Evolutionary conservation across 2,113 vertebrate genomes (phyloP).

Genomic region (Illadopsis cleaveri): DNA sequence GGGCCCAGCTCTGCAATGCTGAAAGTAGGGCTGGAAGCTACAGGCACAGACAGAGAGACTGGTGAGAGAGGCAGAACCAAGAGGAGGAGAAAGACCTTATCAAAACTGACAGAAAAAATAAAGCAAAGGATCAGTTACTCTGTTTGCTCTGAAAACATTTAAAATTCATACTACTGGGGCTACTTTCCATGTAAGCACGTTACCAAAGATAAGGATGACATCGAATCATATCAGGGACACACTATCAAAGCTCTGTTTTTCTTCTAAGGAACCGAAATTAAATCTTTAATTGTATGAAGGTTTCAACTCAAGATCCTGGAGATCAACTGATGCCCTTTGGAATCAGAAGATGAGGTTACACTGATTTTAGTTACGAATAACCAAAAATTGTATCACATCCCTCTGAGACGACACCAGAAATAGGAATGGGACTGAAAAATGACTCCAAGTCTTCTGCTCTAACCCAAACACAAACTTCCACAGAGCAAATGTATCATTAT

Average conservation of each 20-base stretch:
- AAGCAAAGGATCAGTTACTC: neutral
- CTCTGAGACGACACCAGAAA: neutral
- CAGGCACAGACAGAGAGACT: neutral
- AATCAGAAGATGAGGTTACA: neutral
- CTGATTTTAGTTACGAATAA: neutral
- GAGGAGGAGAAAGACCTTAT: neutral
- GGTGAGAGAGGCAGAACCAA: neutral
- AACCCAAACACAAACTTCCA: neutral
- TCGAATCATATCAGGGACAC: conserved; percentile 13
- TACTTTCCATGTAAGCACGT: neutral
- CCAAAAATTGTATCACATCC: neutral
- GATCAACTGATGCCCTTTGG: neutral
- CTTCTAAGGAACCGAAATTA: conserved; percentile 20
- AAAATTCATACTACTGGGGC: neutral
- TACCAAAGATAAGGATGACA: conserved; percentile 27
- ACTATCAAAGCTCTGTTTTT: neutral
- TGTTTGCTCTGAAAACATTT: neutral
- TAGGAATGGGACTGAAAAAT: neutral
- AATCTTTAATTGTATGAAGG: conserved; percentile 8
- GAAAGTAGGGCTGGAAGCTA: neutral
- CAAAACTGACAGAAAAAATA: neutral
- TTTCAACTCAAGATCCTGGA: neutral
- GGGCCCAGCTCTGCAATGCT: accelerated
- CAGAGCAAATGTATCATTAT: neutral
- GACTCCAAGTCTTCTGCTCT: neutral